Percentiles rank a stretch among this genome's conserved stretches.
Evolutionary conservation across 1,140 invertebrate species (phyloP).

Genomic region (Zaprionus lachaisei): DNA sequence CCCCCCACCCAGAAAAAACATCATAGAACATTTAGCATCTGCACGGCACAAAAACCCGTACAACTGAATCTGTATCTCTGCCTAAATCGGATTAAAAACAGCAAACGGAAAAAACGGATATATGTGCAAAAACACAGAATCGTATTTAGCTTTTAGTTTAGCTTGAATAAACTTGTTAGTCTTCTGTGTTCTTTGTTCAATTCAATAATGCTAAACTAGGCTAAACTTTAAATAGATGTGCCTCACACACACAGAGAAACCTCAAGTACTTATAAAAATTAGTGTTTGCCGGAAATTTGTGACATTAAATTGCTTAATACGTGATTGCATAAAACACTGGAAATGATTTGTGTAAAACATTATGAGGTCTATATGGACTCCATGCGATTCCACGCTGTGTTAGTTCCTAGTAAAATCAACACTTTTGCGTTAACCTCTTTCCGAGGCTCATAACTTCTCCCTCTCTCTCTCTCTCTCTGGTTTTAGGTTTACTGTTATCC

Average conservation of each 20-base stretch:
- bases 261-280: background rate
- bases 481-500: constrained; percentile 11
- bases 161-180: background rate
- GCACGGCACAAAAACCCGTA: background rate
- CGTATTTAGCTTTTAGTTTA: background rate
- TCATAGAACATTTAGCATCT: background rate
- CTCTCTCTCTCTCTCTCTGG: background rate
- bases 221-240: background rate
- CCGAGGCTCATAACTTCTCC: background rate
- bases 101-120: constrained; percentile 13
- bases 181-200: background rate
- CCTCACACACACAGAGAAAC: background rate
- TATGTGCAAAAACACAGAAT: background rate
- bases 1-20: background rate
- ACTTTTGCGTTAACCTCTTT: constrained; percentile 15
- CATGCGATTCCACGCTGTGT: background rate
- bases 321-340: constrained; percentile 1
- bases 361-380: constrained; percentile 3
- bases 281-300: background rate
- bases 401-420: constrained; percentile 30
- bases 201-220: background rate
- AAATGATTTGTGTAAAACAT: constrained; percentile 27
- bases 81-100: constrained; percentile 73
- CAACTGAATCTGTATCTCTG: constrained; percentile 14
- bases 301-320: constrained; percentile 9